These are phyloP conservation scores for Sclerurus mexicanus DNA, from an alignment of 2,113 vertebrate genomes.

Conservation along the genomic window DNA sequence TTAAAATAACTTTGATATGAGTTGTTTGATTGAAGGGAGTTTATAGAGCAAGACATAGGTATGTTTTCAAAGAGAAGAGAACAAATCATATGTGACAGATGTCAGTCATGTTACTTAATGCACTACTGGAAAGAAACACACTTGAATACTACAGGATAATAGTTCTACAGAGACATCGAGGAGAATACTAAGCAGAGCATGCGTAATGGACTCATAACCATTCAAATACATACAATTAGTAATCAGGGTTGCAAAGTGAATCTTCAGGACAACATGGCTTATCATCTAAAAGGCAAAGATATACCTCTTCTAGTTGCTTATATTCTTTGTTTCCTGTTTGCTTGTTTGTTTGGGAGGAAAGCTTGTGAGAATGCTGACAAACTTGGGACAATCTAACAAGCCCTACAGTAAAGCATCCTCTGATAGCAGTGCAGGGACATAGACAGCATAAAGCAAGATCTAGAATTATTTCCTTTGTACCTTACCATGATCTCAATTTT, in stretches of 20 bases:
- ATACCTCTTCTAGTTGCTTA: not conserved
- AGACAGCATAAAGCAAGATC: not conserved
- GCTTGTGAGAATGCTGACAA: not conserved
- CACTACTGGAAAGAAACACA: conserved; percentile 2
- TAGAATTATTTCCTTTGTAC: not conserved
- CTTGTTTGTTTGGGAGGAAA: not conserved
- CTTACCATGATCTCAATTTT: not conserved
- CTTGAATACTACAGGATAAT: not conserved
- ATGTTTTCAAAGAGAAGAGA: conserved; percentile 25
- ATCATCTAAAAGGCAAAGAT: not conserved
- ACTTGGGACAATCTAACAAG: not conserved
- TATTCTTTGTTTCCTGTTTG: not conserved
- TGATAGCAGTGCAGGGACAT: not conserved
- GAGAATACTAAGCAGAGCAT: not conserved
- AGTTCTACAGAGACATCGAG: not conserved
- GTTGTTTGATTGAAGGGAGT: conserved; percentile 21
- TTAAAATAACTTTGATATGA: not conserved
- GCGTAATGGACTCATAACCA: not conserved
- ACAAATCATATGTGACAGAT: conserved; percentile 3
- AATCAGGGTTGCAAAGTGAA: not conserved
- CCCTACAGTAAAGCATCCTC: not conserved
- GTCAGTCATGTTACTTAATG: conserved; percentile 28
- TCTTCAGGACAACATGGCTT: not conserved
- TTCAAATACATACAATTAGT: not conserved
- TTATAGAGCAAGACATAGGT: not conserved